These are phyloP conservation scores for Cheiracanthium punctorium DNA, from an alignment of 2,888 invertebrate genomes.

Conservation along the genomic window DNA sequence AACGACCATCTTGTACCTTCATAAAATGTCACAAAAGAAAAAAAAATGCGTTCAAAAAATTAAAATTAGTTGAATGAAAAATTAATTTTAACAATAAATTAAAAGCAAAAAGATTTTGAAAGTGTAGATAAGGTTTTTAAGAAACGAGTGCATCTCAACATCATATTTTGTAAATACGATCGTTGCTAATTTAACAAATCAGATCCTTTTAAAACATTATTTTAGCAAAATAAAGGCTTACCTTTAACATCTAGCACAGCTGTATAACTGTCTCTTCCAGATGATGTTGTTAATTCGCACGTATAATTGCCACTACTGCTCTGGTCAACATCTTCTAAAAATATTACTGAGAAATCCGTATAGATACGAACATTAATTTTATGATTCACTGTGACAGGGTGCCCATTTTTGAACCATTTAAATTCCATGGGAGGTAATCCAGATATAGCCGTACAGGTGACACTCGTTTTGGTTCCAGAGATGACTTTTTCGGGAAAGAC, in stretches of 20 bases:
- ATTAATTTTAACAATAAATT: too few species aligned
- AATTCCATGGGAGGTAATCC: constrained; percentile 71
- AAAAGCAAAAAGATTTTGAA: too few species aligned
- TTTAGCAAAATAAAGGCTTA: background rate
- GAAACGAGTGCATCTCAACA: too few species aligned
- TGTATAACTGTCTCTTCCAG: constrained; percentile 58
- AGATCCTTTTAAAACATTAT: too few species aligned
- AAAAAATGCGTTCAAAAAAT: too few species aligned
- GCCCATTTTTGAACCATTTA: constrained; percentile 69
- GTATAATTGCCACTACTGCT: constrained; percentile 67
- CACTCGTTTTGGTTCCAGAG: constrained; percentile 60
- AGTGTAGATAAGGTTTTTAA: too few species aligned
- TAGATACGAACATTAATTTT: constrained; percentile 31
- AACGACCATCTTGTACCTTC: too few species aligned
- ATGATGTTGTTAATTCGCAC: constrained; percentile 39
- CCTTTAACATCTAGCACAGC: constrained; percentile 54
- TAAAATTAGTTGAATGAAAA: too few species aligned
- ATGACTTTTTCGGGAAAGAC: constrained; percentile 51
- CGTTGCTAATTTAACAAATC: too few species aligned
- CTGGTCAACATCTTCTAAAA: constrained; percentile 52
- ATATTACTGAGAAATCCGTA: constrained; percentile 58
- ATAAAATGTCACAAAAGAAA: too few species aligned
- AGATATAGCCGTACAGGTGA: constrained; percentile 70
- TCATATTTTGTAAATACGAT: too few species aligned
- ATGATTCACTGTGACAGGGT: constrained; percentile 16